Conservation (phyloP, 2,113 vertebrate species). For the Aldabrachelys gigantea region DNA sequence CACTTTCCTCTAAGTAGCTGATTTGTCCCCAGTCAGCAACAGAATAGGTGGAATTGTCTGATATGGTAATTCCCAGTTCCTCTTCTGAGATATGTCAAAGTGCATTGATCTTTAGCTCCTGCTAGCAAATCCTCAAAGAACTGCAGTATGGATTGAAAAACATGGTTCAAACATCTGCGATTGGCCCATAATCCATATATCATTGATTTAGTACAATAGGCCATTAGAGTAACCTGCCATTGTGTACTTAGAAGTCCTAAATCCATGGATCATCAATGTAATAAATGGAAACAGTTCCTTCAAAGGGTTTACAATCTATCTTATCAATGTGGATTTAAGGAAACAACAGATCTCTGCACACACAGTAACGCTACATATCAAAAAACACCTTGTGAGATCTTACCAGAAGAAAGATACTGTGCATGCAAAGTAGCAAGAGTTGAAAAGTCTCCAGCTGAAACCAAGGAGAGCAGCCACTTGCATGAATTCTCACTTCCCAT, state of each 20-base stretch:
- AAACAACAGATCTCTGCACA: neutral
- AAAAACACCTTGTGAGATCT: neutral
- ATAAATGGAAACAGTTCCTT: neutral
- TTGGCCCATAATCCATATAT: neutral
- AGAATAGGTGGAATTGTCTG: neutral
- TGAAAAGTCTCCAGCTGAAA: neutral
- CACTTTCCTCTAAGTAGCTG: neutral
- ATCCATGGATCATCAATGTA: neutral
- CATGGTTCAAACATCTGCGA: neutral
- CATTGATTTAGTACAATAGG: neutral
- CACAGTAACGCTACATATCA: neutral
- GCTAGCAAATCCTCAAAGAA: constrained; percentile 9
- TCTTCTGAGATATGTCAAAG: neutral
- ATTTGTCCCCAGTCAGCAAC: neutral
- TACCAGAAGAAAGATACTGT: neutral
- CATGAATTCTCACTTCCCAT: neutral
- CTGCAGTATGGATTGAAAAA: neutral
- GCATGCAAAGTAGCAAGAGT: neutral
- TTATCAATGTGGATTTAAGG: neutral
- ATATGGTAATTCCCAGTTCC: neutral
- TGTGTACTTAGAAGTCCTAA: constrained; percentile 2
- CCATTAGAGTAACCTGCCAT: neutral
- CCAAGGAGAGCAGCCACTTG: neutral
- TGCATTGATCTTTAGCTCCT: neutral
- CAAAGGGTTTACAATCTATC: neutral